Evolutionary conservation across 2,888 invertebrate species (phyloP), one percentile per base, ranked within the genome.

Genomic region (Ernsta delagoae): DNA sequence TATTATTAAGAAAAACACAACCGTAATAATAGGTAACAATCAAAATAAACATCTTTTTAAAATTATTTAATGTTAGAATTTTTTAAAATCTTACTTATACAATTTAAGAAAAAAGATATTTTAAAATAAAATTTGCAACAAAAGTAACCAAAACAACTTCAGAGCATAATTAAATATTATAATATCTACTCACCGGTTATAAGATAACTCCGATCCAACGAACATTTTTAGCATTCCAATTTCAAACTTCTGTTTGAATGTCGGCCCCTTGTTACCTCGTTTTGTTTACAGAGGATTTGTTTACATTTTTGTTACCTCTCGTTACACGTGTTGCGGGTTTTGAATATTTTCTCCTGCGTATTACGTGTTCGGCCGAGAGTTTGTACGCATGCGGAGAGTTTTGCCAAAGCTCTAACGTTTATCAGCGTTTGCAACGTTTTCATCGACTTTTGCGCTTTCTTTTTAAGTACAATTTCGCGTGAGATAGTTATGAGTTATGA

Each of bases 401-500:
- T 11, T 80, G 88, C 89, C 89, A 89, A 36, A 36, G 81, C 66
- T 59, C 70, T 70, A 76, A 73, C 71, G 74, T 75, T 78, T 79
- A 71, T 70, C 70, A 34, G 59, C 24, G 70, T 75, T 80, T 89
- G 88, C 89, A 89, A 75, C 85, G 75, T 85, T 88, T 86, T 85
- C 84, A 88, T 90, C 87, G 88, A 89, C 88, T 80, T 85, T 80
- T 77, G 50, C 41, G 16, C 54, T 16, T 34, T 59, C 45, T 65
- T 34, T 66, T 67, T 54, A 67, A 11, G 60, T 54, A 43, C 50
- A 53, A 59, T 53, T 66, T 66, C 24, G 45, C 45, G 45, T 45
- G 45, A 45, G 11, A 11, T 4, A 45, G 45, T 45, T 45, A n/a
- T 45, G 45, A 45, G 43, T n/a, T 4, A 45, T 4, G 1, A 43